These are phyloP conservation scores for Netelia fuscicornis DNA, from an alignment of 2,888 invertebrate genomes.

Conservation along the genomic window DNA sequence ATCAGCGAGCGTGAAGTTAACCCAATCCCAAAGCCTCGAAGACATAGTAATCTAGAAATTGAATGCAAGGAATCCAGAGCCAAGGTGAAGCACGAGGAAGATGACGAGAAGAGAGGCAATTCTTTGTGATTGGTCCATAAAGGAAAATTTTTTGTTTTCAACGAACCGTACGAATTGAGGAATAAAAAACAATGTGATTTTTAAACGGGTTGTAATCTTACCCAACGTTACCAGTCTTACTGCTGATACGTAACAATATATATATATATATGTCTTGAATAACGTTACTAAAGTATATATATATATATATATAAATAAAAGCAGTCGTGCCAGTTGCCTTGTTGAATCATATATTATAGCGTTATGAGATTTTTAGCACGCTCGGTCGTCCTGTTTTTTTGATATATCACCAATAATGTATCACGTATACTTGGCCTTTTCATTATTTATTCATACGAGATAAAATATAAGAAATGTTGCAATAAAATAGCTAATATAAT, in stretches of 20 bases:
- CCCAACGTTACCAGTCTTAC: background rate
- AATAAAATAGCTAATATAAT: slow-evolving; percentile 14
- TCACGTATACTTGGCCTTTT: slow-evolving; percentile 72
- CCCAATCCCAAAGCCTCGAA: slow-evolving; percentile 87
- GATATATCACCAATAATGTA: slow-evolving; percentile 40
- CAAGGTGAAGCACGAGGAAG: slow-evolving; percentile 39
- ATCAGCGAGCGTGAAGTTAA: slow-evolving; percentile 76
- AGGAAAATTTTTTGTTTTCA: slow-evolving; percentile 1
- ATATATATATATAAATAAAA: slow-evolving; percentile 39
- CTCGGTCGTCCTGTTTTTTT: slow-evolving; percentile 47
- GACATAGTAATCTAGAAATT: slow-evolving; percentile 81
- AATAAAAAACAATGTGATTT: slow-evolving; percentile 19
- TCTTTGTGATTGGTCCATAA: slow-evolving; percentile 69
- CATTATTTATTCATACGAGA: slow-evolving; percentile 78
- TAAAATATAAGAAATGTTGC: slow-evolving; percentile 52
- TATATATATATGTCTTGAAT: slow-evolving; percentile 19
- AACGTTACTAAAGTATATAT: slow-evolving; percentile 19
- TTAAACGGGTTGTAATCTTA: slow-evolving; percentile 14
- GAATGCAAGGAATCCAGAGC: slow-evolving; percentile 45
- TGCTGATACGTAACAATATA: slow-evolving; percentile 35
- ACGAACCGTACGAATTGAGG: background rate
- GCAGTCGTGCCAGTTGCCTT: slow-evolving; percentile 61
- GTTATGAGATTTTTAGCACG: slow-evolving; percentile 58
- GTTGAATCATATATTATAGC: slow-evolving; percentile 54
- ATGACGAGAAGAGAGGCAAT: slow-evolving; percentile 70